Evolutionary conservation across 2,888 invertebrate species (phyloP).

Genomic region (Sycophila texana): DNA sequence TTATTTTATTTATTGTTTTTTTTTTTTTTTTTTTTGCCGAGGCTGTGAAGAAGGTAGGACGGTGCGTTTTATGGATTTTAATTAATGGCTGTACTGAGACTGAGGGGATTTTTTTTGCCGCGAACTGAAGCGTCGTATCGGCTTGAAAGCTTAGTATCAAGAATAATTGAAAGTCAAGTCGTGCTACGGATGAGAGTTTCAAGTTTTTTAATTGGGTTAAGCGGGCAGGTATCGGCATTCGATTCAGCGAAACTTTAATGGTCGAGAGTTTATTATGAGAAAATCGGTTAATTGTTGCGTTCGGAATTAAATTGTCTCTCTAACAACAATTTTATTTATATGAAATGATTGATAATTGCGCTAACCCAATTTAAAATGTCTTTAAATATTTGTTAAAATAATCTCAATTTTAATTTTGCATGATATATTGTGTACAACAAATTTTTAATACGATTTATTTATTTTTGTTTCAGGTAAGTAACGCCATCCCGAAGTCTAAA

Average conservation of each 20-base stretch:
- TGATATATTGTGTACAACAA: not conserved
- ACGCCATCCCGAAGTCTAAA: not conserved
- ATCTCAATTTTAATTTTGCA: not conserved
- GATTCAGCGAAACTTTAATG: not conserved
- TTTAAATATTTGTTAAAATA: not conserved
- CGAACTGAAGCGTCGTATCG: too few species aligned
- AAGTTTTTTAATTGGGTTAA: conserved; percentile 7
- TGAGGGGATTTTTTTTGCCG: not conserved
- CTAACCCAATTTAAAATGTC: too few species aligned
- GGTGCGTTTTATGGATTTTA: conserved; percentile 9
- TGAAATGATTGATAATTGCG: too few species aligned
- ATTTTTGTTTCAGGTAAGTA: not conserved
- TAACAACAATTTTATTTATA: not conserved
- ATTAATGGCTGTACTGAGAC: not conserved
- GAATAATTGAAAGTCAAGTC: conserved; percentile 1
- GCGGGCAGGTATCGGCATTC: not conserved
- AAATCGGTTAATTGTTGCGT: not conserved
- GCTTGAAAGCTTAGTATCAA: too few species aligned
- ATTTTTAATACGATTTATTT: not conserved
- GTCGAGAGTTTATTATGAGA: not conserved
- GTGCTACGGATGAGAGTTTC: not conserved
- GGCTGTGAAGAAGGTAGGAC: not conserved
- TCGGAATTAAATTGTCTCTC: not conserved
- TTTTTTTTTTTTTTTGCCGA: not conserved
- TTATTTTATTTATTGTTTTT: not conserved